Conservation (phyloP, 1,140 invertebrate genomes). For the Caenorhabditis briggsae region DNA sequence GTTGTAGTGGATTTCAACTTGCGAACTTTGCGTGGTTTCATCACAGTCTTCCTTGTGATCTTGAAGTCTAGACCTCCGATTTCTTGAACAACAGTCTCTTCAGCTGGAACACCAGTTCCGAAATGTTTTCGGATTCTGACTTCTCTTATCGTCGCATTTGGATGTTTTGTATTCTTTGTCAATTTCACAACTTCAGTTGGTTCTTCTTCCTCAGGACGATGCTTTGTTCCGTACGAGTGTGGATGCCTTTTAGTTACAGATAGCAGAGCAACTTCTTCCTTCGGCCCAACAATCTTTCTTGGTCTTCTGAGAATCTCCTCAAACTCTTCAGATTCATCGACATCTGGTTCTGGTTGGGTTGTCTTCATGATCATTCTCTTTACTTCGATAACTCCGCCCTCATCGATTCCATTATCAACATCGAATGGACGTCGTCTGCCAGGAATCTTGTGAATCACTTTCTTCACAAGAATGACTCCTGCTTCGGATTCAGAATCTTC, state of each 20-base stretch:
- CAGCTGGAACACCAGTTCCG: neutral
- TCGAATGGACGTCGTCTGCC: neutral
- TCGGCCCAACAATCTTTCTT: neutral
- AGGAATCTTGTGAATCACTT: constrained; percentile 23
- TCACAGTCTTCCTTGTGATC: constrained; percentile 22
- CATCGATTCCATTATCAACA: neutral
- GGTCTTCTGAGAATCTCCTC: constrained; percentile 42
- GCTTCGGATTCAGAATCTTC: constrained; percentile 38
- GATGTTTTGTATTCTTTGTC: neutral
- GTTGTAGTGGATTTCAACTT: constrained; percentile 37
- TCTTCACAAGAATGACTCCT: constrained; percentile 33
- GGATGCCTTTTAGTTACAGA: constrained; percentile 27
- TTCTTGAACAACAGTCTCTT: constrained; percentile 23
- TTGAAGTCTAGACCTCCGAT: constrained; percentile 3
- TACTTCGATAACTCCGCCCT: constrained; percentile 22
- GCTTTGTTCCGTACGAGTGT: constrained; percentile 12
- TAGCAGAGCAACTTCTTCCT: constrained; percentile 18
- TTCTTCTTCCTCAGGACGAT: neutral
- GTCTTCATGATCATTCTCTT: constrained; percentile 25
- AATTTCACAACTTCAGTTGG: constrained; percentile 12
- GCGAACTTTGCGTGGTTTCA: constrained; percentile 1
- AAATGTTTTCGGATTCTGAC: constrained; percentile 38
- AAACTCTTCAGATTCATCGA: constrained; percentile 25
- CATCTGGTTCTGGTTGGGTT: neutral
- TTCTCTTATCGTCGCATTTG: neutral